A percentile compares a stretch with the other conserved stretches of the same genome.
These are phyloP conservation scores for Polymixis lichenea DNA, from an alignment of 2,888 invertebrate genomes.

Conservation along the genomic window DNA sequence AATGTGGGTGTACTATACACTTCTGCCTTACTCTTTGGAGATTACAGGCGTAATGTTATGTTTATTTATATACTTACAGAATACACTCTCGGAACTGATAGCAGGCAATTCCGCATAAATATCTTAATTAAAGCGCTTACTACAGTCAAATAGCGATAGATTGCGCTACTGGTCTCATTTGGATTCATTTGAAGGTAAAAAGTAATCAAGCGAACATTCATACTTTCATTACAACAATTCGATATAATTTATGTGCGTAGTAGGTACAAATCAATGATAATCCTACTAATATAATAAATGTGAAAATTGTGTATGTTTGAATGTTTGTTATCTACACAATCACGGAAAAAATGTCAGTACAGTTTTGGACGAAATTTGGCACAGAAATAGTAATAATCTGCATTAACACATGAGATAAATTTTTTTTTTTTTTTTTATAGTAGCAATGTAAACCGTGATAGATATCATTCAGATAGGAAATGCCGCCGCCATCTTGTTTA, in stretches of 20 bases:
- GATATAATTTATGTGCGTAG: background rate
- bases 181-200: background rate
- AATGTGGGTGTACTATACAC: background rate
- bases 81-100: background rate
- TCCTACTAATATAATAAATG: background rate
- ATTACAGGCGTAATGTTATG: background rate
- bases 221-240: background rate
- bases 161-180: conserved; percentile 10
- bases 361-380: background rate
- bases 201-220: no score
- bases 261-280: no score
- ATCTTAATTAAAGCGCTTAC: background rate
- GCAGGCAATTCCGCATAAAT: background rate
- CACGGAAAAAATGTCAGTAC: background rate
- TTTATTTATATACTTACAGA: background rate
- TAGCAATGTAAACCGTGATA: no score
- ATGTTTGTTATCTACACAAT: background rate
- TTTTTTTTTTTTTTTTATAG: no score
- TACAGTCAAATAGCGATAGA: conserved; percentile 10
- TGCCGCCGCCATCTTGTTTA: no score
- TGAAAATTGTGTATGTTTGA: background rate
- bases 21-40: background rate
- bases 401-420: no score
- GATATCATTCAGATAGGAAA: no score
- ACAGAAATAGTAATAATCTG: background rate